phyloP scores from a whole-genome alignment of 2,113 vertebrate species.

The Microtus montanus region DNA sequence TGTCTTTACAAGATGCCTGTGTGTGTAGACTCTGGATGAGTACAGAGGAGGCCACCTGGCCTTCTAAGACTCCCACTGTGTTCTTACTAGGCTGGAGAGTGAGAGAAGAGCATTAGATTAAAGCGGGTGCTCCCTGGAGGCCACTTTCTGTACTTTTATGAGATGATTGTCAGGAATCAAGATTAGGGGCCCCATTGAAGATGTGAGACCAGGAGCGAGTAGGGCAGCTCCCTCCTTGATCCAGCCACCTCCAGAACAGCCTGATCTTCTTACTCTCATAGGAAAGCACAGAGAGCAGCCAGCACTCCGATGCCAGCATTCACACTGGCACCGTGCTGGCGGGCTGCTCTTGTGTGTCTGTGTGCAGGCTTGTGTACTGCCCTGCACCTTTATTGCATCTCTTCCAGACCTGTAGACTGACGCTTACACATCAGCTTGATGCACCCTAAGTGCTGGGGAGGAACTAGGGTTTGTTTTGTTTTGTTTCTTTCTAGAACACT shows the following conservation, averaged over 20 bases:
- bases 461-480: neutral
- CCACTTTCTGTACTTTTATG: constrained; percentile 32
- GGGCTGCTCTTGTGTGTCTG: neutral
- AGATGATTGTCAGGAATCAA: neutral
- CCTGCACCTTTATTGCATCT: neutral
- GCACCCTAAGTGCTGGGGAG: neutral
- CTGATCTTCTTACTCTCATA: neutral
- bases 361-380: neutral
- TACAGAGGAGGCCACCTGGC: neutral
- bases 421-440: neutral
- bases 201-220: neutral
- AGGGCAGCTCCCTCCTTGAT: neutral
- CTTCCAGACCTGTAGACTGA: neutral
- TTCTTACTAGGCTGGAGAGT: neutral
- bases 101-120: neutral
- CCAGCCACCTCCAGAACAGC: neutral
- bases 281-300: neutral
- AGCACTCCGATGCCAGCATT: neutral
- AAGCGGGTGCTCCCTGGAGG: neutral
- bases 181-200: neutral
- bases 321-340: neutral
- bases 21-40: neutral
- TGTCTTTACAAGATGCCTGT: neutral
- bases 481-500: constrained; percentile 33
- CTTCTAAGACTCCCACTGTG: neutral